A percentile compares a stretch with the other conserved stretches of the same genome.
These are phyloP conservation scores for Gila robusta DNA, from an alignment of 2,797 vertebrate genomes.

Conservation along the genomic window DNA sequence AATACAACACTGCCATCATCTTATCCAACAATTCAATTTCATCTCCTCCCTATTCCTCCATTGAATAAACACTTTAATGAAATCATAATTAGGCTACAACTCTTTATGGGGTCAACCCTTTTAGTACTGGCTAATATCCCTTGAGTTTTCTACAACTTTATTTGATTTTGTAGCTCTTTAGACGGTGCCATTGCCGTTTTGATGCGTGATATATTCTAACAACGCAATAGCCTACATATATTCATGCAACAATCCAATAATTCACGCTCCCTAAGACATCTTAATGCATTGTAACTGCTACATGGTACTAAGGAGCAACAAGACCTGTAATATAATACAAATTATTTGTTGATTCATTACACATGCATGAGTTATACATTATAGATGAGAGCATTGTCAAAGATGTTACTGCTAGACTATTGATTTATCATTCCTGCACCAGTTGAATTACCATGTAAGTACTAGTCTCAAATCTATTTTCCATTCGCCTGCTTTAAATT, in stretches of 20 bases:
- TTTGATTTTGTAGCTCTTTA: constrained; percentile 48
- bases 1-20: constrained; percentile 61
- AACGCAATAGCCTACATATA: background rate
- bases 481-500: constrained; percentile 46
- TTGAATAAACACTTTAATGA: constrained; percentile 65
- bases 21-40: constrained; percentile 65
- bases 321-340: constrained; percentile 46
- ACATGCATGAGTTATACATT: constrained; percentile 50
- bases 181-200: background rate
- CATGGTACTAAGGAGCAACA: constrained; percentile 33
- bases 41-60: constrained; percentile 51
- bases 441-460: constrained; percentile 45
- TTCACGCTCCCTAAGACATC: constrained; percentile 24
- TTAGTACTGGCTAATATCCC: constrained; percentile 55
- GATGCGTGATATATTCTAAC: background rate
- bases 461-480: constrained; percentile 49
- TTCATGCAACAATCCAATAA: constrained; percentile 15
- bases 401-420: constrained; percentile 48
- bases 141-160: constrained; percentile 43
- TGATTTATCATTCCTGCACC: constrained; percentile 50
- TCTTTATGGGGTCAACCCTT: constrained; percentile 61
- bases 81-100: constrained; percentile 60
- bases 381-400: constrained; percentile 48
- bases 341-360: constrained; percentile 52
- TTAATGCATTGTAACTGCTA: constrained; percentile 43